phyloP scores from a whole-genome alignment of 2,113 vertebrate genomes.

The Motacilla tschutschensis region DNA sequence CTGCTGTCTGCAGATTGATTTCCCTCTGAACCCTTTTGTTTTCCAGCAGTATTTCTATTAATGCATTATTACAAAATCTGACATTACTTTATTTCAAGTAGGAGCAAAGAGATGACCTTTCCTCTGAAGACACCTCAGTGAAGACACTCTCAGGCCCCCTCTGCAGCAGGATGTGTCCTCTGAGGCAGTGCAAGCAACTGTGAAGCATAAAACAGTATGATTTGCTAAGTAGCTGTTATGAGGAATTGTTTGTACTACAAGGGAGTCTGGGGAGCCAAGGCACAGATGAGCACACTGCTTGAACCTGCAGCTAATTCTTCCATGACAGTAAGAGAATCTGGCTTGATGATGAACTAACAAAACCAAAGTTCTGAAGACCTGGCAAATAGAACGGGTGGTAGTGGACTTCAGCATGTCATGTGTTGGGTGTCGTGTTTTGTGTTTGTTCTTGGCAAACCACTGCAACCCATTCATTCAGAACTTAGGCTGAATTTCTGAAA shows the following conservation, averaged over 20 bases:
- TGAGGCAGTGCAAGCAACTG: not conserved
- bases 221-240: not conserved
- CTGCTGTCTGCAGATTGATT: not conserved
- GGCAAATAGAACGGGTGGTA: not conserved
- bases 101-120: not conserved
- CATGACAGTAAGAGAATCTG: not conserved
- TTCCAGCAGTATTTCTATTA: not conserved
- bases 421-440: accelerated
- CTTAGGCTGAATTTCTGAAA: not conserved
- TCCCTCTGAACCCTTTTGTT: not conserved
- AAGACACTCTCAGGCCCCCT: not conserved
- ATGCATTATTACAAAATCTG: not conserved
- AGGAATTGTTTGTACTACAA: not conserved
- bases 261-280: not conserved
- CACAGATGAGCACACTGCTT: not conserved
- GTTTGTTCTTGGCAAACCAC: not conserved
- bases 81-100: not conserved
- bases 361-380: not conserved
- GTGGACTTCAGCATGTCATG: accelerated
- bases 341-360: not conserved
- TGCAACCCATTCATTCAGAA: not conserved
- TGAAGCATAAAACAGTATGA: not conserved
- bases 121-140: not conserved
- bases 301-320: not conserved
- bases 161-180: not conserved